A percentile compares a stretch with the other conserved stretches of the same genome.
phyloP scores from a whole-genome alignment of 2,888 invertebrate genomes.

The Pterobdella sp. region DNA sequence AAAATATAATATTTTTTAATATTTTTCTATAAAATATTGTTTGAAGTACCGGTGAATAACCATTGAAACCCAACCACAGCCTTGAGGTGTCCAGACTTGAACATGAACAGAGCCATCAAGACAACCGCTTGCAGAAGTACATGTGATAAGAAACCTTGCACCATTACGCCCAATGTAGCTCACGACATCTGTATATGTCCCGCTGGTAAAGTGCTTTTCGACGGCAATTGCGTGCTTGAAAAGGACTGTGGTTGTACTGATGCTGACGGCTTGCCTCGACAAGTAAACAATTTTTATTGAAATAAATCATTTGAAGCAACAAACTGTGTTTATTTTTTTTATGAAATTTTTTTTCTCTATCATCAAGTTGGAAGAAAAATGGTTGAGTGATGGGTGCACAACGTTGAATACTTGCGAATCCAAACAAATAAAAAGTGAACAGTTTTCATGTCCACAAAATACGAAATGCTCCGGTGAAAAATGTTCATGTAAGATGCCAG shows the following conservation, averaged over 20 bases:
- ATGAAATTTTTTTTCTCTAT: not conserved
- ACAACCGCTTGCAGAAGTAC: constrained; percentile 15
- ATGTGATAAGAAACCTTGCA: constrained; percentile 2
- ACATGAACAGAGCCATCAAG: constrained; percentile 19
- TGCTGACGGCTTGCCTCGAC: not conserved
- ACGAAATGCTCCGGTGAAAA: not conserved
- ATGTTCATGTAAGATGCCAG: constrained; percentile 12
- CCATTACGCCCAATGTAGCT: constrained; percentile 7
- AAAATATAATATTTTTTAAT: not conserved
- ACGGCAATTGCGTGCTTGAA: constrained; percentile 15
- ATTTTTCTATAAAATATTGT: not conserved
- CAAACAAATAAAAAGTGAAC: too few species aligned
- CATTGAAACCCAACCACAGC: not conserved
- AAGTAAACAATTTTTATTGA: constrained; percentile 3
- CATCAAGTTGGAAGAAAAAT: too few species aligned
- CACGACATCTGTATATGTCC: constrained; percentile 17
- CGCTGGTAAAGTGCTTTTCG: constrained; percentile 19
- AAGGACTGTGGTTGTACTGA: constrained; percentile 23
- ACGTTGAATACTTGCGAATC: too few species aligned
- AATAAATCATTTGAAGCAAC: too few species aligned
- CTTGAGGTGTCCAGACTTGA: constrained; percentile 1
- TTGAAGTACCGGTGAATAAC: not conserved
- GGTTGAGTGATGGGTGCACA: too few species aligned
- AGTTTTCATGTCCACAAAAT: not conserved
- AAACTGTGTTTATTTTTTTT: not conserved